Base-by-base conservation (phyloP, 1,140 invertebrate genomes). In the Cyphomyrmex costatus region DNA sequence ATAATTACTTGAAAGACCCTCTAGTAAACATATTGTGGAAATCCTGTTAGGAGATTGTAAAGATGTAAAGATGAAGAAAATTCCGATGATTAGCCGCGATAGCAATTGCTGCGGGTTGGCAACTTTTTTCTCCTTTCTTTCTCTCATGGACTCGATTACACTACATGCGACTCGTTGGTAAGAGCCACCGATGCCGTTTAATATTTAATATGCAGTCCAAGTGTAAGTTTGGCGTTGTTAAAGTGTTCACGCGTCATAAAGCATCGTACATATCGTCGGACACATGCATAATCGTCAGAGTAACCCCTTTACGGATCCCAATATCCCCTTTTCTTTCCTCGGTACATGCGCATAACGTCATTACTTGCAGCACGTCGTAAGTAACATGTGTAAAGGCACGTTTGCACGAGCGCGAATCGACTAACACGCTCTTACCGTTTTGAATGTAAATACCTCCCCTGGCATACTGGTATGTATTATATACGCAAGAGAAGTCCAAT, bases 361-460 rank as follows among this genome's bases (percentile, higher is more conserved):
- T 90, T 90, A 90, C 87, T 89, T 56, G 84, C 80, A 86, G 80
- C 89, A 90, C 89, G 89, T 90, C 86, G 89, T 89, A 90, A 90
- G 76, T 89, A 90, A 89, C 89, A 87, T 58, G 80, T 90, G 89
- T 90, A 89, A 87, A 87, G 82, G 66, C 61, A 36, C 87, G 87
- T 83, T 89, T 53, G 87, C 68, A 61, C 85, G 85, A 86, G 63
- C 85, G 71, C 68, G 79, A 89, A 87, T 90, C 80, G 60, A 68
- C 63, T 24, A 49, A 61, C 70, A 51, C 56, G 33, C 19, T n/a
- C 36, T 46, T 61, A 51, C 73, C 66, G 21, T 33, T 61, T 33
- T 71, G 89, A 87, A 90, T 90, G 86, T 90, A 90, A 91, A 90
- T 90, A 88, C 56, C 7, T 42, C 2, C 3, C 33, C 10, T 8